Evolutionary conservation across 1,140 invertebrate species (phyloP).

Genomic region (Zaprionus kolodkinae): DNA sequence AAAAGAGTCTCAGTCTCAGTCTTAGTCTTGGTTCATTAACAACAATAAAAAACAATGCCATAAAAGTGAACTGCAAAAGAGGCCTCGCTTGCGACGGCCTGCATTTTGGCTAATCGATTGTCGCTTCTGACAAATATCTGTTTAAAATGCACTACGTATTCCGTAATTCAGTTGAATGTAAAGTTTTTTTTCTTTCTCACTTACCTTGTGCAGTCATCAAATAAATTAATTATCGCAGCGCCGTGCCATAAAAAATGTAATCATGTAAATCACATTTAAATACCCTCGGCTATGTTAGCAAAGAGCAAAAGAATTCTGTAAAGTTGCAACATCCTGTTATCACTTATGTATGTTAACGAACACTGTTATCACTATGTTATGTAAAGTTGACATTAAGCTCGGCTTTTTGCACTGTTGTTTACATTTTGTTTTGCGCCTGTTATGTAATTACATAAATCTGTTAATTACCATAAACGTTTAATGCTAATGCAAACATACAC

Average conservation of each 20-base stretch:
- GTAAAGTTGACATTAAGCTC: background rate
- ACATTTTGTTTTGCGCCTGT: background rate
- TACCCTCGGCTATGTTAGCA: background rate
- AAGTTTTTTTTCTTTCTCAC: background rate
- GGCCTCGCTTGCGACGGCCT: constrained; percentile 15
- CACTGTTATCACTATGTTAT: background rate
- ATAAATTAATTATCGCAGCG: constrained; percentile 3
- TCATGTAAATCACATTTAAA: constrained; percentile 2
- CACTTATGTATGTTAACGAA: background rate
- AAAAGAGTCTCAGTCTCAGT: background rate
- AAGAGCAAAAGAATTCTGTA: background rate
- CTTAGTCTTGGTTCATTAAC: constrained; percentile 2
- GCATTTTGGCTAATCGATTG: constrained; percentile 40
- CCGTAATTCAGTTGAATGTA: constrained; percentile 14
- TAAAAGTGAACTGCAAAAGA: constrained; percentile 25
- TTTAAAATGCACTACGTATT: constrained; percentile 33
- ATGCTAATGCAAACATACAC: background rate
- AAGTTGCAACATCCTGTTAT: background rate
- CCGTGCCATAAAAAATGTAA: constrained; percentile 4
- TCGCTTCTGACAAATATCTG: constrained; percentile 21
- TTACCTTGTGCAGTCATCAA: constrained; percentile 34
- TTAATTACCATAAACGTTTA: background rate
- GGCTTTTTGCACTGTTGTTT: background rate
- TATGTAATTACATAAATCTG: background rate
- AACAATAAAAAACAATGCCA: constrained; percentile 15